Conservation (phyloP, 2,797 vertebrate species). For the Fundulus diaphanus region DNA sequence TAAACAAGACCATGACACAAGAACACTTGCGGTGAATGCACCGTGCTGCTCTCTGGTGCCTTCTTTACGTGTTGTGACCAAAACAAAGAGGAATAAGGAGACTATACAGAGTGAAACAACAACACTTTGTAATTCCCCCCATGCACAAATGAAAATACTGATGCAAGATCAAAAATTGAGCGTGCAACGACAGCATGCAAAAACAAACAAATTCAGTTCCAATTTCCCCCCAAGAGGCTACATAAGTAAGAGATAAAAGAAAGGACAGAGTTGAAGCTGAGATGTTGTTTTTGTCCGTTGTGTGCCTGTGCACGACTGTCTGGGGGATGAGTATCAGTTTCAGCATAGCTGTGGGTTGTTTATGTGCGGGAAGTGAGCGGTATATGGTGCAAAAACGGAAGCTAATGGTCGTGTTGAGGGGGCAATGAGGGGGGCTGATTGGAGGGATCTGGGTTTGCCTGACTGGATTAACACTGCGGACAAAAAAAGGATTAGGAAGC, state of each 20-base stretch:
- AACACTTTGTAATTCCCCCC: slow-evolving; percentile 25
- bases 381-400: slow-evolving; percentile 45
- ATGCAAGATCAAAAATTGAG: slow-evolving; percentile 56
- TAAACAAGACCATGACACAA: slow-evolving; percentile 77
- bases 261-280: slow-evolving; percentile 63
- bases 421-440: slow-evolving; percentile 8
- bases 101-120: slow-evolving; percentile 11
- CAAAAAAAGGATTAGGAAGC: slow-evolving; percentile 82
- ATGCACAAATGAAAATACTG: slow-evolving; percentile 26
- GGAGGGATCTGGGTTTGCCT: slow-evolving; percentile 36
- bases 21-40: slow-evolving; percentile 59
- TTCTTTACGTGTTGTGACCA: slow-evolving; percentile 42
- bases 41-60: slow-evolving; percentile 60
- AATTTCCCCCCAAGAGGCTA: slow-evolving; percentile 43
- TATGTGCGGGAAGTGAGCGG: slow-evolving; percentile 48
- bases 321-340: slow-evolving; percentile 54
- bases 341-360: slow-evolving; percentile 62
- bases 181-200: slow-evolving; percentile 58
- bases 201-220: slow-evolving; percentile 25
- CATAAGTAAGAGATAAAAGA: slow-evolving; percentile 45
- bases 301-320: slow-evolving; percentile 39
- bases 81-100: slow-evolving; percentile 42
- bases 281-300: slow-evolving; percentile 45
- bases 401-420: neutral
- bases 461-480: slow-evolving; percentile 75